Evolutionary conservation across 2,113 vertebrate genomes (phyloP), one percentile per base, ranked within the genome.

Genomic region (Cricetomys ansorgei): DNA sequence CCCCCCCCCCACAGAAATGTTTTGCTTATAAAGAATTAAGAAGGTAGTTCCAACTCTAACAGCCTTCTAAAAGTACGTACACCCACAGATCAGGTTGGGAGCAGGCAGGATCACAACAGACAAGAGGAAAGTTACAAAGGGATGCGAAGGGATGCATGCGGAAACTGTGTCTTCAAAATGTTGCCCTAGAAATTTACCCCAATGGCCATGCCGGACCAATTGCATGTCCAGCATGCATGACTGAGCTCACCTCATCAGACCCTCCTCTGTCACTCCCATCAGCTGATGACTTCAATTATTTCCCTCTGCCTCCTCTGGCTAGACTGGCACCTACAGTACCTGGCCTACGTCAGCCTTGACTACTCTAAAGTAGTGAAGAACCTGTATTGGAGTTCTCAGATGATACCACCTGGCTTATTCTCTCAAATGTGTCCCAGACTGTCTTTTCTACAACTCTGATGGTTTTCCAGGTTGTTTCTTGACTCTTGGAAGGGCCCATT

Each of bases 21-120:
- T 88, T 95, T 88, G 70, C 70, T 85, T 91, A 67, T 40, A 48
- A 94, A 48, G 59, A 96, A 77, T 27, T 92, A 17, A 91, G 73
- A 83, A 83, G 70, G 50, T 94, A 62, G 87, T 80, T 93, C 87
- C 34, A 7, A 43, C 57, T 96, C 87, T 94, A 80, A 21, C 16
- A 67, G 37, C 4, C 70, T 69, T 79, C 57, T 76, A 75, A 31
- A 53, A 50, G 83, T 75, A 65, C 67, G 67, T 92, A 86, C 31
- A 16, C 29, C 83, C 86, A 94, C 19, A 31, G n/a, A 34, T n/a
- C 59, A 45, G 72, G 75, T 40, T n/a, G 76, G 69, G 34, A 91
- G 43, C 43, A 94, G 34, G 37, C 59, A 79, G 29, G 65, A 91
- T 94, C 45, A 48, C 79, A 89, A 55, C 69, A 31, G 45, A 80